Evolutionary conservation across 1,140 invertebrate genomes (phyloP), one percentile per base, ranked within the genome.

Genomic region (Drosophila saltans): DNA sequence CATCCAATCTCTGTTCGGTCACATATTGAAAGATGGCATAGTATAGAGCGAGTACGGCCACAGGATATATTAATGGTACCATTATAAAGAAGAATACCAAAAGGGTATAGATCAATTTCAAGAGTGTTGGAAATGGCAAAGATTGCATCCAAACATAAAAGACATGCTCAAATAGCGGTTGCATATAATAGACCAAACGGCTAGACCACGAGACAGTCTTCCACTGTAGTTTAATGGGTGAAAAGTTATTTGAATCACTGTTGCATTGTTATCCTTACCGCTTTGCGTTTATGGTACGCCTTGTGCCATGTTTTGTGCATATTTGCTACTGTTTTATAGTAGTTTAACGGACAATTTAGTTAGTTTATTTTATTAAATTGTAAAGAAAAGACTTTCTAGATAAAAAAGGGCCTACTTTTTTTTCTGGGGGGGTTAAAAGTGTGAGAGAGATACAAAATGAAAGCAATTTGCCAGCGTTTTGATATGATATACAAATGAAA

Each of bases 221-320:
- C 84, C 84, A 88, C 84, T 88, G 30, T 1, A 21, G 4, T 36
- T 7, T 43, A 11, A 36, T 10, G 10, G 5, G 5, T 7, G 7
- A 16, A 16, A 16, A 16, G 16, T 16, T 16, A 16, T 16, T 16
- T 16, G 16, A 16, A 16, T 16, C 16, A 16, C 16, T 16, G 16
- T 16, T 16, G 16, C 16, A 1, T n/a, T 64, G 2, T 11, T 2
- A 21, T 36, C 9, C 9, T 69, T 66, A 88, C 84, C n/a, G 69
- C 2, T 71, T 73, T 88, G 6, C 84, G 84, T 71, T 88, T 88
- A 56, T 88, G 84, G 28, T 89, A 36, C 4, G 84, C 56, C 36
- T 89, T 88, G 3, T 80, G 75, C 84, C 84, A 88, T 11, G 71
- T 81, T 60, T 88, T 81, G 10, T 45, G 77, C 84, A 88, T 88